Percentiles rank a stretch among this genome's conserved stretches.
Conservation (phyloP, 2,888 invertebrate genomes). For the Ectobius pallidus region DNA sequence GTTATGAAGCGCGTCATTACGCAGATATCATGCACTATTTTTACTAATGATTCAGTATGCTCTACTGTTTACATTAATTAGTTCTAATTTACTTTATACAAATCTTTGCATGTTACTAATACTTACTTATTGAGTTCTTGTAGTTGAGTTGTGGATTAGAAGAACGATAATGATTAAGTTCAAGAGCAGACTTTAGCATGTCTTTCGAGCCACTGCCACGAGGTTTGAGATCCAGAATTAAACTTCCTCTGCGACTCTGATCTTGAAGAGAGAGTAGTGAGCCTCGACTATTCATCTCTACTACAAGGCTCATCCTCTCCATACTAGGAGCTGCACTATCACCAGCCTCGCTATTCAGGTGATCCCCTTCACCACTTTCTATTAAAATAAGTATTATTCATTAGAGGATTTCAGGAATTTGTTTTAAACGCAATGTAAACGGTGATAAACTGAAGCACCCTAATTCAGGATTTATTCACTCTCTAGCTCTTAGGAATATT, state of each 20-base stretch:
- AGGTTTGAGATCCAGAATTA: not conserved
- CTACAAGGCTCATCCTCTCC: slow-evolving; percentile 75
- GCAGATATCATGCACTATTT: no score
- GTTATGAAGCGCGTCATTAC: no score
- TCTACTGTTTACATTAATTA: no score
- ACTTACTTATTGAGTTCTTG: no score
- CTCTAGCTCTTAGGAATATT: no score
- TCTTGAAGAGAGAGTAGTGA: slow-evolving; percentile 71
- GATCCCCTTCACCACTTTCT: slow-evolving; percentile 29
- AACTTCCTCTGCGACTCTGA: slow-evolving; percentile 1
- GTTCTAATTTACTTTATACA: no score
- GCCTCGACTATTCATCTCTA: slow-evolving; percentile 77
- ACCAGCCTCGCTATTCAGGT: slow-evolving; percentile 20
- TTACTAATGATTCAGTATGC: no score
- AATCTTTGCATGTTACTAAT: no score
- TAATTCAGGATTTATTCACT: no score
- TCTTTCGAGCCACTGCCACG: not conserved
- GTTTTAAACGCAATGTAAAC: no score
- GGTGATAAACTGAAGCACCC: no score
- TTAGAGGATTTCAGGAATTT: no score
- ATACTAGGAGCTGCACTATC: slow-evolving; percentile 71
- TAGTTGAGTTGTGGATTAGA: slow-evolving; percentile 8
- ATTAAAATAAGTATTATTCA: not conserved
- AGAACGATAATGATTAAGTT: not conserved
- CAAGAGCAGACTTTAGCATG: not conserved